Base-by-base conservation (phyloP, 2,888 invertebrate species). In the Diabrotica balteata region DNA sequence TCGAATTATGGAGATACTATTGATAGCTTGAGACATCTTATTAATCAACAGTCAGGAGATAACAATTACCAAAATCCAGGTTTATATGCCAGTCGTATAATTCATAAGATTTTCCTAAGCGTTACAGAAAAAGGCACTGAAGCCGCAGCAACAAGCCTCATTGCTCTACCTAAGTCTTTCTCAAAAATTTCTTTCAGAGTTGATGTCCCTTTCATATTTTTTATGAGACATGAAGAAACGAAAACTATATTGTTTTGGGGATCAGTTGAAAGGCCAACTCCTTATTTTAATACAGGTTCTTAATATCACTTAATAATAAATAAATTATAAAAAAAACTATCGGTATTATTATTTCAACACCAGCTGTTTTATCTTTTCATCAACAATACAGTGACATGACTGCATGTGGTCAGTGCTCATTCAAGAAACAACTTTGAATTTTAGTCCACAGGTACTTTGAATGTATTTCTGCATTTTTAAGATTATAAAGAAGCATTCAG, bases 221-320 rank as follows among this genome's bases (percentile, higher is more conserved):
- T 92, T 79, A 91, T 93, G 71, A 86, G 90, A 72, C 90, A 92
- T 78, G 89, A 90, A 72, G 83, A 85, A 43, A 89, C 90, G 4
- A 88, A 88, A 73, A 84, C 90, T 8, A 86, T 91, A 43, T 86
- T 91, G 55, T 93, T 93, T 80, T 92, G 91, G 87, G 92, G 91
- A 1, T 86, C 88, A 44, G 87, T 92, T 57, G 87, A 87, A 73
- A 86, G 86, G 68, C 92, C 92, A 0, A 84, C 84, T 9, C 85
- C 82, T 0, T 75, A 72, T 71, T 80, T 73, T 11, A 59, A 32
- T 32, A 32, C 1, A 32, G 32, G 32, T 32, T 32, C 32, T 32
- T 32, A 32, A 32, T 4, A 32, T 32, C 32, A 32, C 32, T 32
- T 32, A 0, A 32, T 4, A 32, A 2, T 32, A 32, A 32, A 32